Base-by-base conservation (phyloP, 1,140 invertebrate species). In the Antheraea pernyi region DNA sequence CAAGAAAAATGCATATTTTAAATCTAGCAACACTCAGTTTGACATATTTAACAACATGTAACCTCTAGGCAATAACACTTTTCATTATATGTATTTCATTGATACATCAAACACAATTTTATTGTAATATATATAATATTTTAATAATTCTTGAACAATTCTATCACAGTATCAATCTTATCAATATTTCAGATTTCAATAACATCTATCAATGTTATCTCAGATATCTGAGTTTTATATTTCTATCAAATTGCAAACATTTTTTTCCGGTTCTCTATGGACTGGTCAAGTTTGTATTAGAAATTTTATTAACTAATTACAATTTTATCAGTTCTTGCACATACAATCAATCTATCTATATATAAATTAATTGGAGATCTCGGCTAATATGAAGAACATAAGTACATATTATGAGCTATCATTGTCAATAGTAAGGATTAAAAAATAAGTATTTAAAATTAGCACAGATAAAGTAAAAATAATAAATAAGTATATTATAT, bases 371-470 rank as follows among this genome's bases (percentile, higher is more conserved):
- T 6, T 61, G n/a, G 60, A 61, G 60, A 61, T 19, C 18, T 61
- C 59, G n/a, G 9, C 1, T 30, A 30, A 19, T 19, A 9, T 61
- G 36, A 59, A 69, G 58, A 63, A 22, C 61, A 73, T 77, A 75
- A 77, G 70, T 77, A 72, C 70, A 75, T 66, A 65, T 46, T 77
- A 74, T 69, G 68, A 73, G 71, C 68, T 73, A 69, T 58, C n/a
- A 16, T 36, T 63, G 16, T 53, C 16, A 16, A 53, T 53, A 53
- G 16, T 13, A 53, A 53, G 6, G 2, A 53, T 30, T 61, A 68
- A 60, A 72, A 68, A 67, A 64, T 59, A 48, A 37, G 3, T 36
- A 61, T 22, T 30, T 61, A 22, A 30, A 61, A 22, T 36, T 61
- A 16, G 19, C 3, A 61, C n/a, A 61, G 13, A 30, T 61, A 61